phyloP scores from a whole-genome alignment of 2,888 invertebrate species.

The Lacanobia oleracea region DNA sequence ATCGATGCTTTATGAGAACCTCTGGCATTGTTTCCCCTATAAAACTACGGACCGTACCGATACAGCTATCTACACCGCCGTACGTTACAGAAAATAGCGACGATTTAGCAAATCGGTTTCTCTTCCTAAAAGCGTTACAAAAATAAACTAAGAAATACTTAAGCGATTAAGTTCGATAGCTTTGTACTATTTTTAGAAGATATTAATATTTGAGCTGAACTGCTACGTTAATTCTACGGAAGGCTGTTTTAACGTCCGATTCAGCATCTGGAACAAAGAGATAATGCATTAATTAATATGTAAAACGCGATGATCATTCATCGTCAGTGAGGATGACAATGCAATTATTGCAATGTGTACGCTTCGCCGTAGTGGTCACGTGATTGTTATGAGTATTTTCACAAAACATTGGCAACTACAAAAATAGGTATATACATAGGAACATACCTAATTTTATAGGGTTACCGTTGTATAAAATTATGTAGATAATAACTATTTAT shows the following conservation, averaged over 20 bases:
- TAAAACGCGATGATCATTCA: slow-evolving; percentile 37
- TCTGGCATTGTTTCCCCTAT: slow-evolving; percentile 86
- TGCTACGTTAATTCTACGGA: slow-evolving; percentile 79
- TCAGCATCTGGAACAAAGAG: slow-evolving; percentile 87
- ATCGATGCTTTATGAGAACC: slow-evolving; percentile 87
- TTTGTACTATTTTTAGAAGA: slow-evolving; percentile 83
- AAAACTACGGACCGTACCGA: slow-evolving; percentile 77
- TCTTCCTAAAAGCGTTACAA: slow-evolving; percentile 64
- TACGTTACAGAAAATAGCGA: slow-evolving; percentile 82
- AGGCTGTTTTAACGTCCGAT: slow-evolving; percentile 85
- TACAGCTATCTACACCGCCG: slow-evolving; percentile 81
- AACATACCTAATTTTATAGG: background rate
- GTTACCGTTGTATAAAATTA: too few relatives aligned
- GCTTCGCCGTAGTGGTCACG: background rate
- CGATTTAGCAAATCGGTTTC: slow-evolving; percentile 70
- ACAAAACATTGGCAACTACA: background rate
- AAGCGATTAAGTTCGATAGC: slow-evolving; percentile 83
- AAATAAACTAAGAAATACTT: slow-evolving; percentile 67
- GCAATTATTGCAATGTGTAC: slow-evolving; percentile 29
- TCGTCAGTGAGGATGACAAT: slow-evolving; percentile 22
- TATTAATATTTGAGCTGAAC: slow-evolving; percentile 60
- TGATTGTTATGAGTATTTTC: background rate
- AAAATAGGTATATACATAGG: too few relatives aligned
- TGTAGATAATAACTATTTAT: background rate
- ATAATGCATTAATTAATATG: slow-evolving; percentile 37